Base-by-base conservation (phyloP, 2,113 vertebrate species). In the Solea solea region DNA sequence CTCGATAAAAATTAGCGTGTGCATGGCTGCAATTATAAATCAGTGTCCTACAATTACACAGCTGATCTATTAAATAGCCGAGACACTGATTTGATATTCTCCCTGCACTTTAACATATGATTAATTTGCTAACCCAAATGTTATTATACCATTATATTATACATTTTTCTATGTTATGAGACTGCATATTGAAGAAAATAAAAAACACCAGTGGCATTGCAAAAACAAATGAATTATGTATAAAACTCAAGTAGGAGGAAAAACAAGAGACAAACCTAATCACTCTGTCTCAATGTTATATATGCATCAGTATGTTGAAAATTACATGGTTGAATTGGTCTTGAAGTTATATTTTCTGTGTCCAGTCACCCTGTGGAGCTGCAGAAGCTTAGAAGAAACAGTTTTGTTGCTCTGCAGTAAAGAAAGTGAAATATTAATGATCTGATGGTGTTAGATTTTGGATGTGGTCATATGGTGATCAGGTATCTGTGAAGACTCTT, bases 1-100 rank as follows among this genome's bases (percentile, higher is more conserved):
- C 71, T 82, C 72, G 45, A 67, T 60, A 64, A 80, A 68, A 69
- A 72, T 74, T 8, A 78, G 41, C 76, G 70, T 61, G 80, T 88
- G 70, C 61, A 78, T 88, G 78, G 71, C 82, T 59, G 86, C 69
- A 55, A 81, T 83, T 72, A 78, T 66, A 71, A 77, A 70, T 62
- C 73, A 28, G 62, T 4, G 59, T 55, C 64, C 70, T 78, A 53
- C 56, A 12, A 67, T 80, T 64, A 67, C 54, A 39, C 51, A 64
- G 69, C 42, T 16, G 51, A 9, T 80, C 76, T 76, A 69, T 60
- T 45, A 58, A 82, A 78, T 54, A 66, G 72, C 58, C 25, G 28
- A 74, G 64, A 83, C 80, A 73, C 65, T 42, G 48, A 51, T 34
- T 34, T 34, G 34, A 34, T 34, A 2, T 34, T 34, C 34, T 34